Evolutionary conservation across 2,113 vertebrate species (phyloP), one percentile per base, ranked within the genome.

Genomic region (Cheilinus undulatus): DNA sequence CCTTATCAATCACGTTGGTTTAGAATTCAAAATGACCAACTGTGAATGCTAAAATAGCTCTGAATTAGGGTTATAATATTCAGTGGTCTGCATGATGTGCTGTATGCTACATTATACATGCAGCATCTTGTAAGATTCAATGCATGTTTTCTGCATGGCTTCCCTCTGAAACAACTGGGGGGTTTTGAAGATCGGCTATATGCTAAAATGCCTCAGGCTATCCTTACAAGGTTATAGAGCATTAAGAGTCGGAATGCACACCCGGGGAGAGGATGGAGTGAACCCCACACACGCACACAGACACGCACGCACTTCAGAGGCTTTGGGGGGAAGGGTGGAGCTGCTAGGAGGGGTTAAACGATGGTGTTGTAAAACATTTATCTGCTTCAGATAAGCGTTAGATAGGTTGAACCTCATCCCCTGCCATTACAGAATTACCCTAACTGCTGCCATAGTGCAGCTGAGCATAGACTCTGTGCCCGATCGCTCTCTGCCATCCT

Each of bases 401-500:
- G 88, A 91, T 91, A 91, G 73, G 74, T 53, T 82, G 84, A 86
- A 86, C 79, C 82, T 73, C 75, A 82, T 86, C 84, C 82, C 83
- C 79, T 73, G 73, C 85, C 88, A 90, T 92, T 89, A 93, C 78
- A 82, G 84, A 92, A 94, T 94, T 94, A 93, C 82, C 93, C 91
- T 92, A 92, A 93, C 86, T 85, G 86, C 88, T 69, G 83, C 80
- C 70, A 78, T 84, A 85, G 78, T 68, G 77, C 64, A 58, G 76
- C 81, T 70, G 64, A 85, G 82, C 80, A 84, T 63, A 86, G 86
- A 91, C 71, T 78, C 80, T 65, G 54, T 69, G 78, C 73, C 84
- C 84, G 81, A 89, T 86, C 78, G 76, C 84, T 88, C 72, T 84
- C 73, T 78, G 20, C 84, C 79, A 78, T 69, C 77, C 73, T 89